Evolutionary conservation across 1,140 invertebrate genomes (phyloP), one percentile per base, ranked within the genome.

Genomic region (Chrysoperla carnea): DNA sequence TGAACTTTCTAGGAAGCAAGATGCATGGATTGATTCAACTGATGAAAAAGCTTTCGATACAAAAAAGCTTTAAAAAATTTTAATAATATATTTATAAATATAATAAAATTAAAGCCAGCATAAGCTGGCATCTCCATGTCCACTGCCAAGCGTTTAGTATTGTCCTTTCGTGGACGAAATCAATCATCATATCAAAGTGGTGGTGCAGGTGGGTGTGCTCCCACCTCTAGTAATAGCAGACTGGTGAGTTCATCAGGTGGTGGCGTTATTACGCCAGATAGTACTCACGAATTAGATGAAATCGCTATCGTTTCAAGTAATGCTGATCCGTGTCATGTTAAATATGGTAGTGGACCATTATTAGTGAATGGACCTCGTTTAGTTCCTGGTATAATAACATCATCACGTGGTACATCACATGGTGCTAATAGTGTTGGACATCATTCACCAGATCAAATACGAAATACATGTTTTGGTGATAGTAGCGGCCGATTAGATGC

Each of bases 241-340:
- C 62, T 60, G 35, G 55, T 55, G 39, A 54, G 54, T 36, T 61
- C 53, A 48, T 62, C 53, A 51, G 60, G 65, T 44, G 57, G 64
- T 36, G 62, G 61, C 9, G 57, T 58, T 27, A 66, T 60, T 50
- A 68, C 69, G 43, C 66, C 64, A 44, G 72, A 72, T 50, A 69
- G 66, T 47, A 70, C 71, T 43, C 74, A 81, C 61, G 79, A 83
- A 52, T 64, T 83, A 38, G 78, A 84, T 50, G 79, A 84, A 62
- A 83, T 84, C 51, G 77, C 81, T 29, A 75, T 84, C 46, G 78
- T 83, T 38, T 74, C 68, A 15, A 68, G 68, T 46, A 72, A 73
- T 50, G 70, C 68, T 46, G 61, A 66, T 50, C 62, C 66, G 41
- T 61, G 68, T 52, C 67, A 74, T 57, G 67, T 76, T 51, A 68